Conservation (phyloP, 1,140 invertebrate species). For the Caenorhabditis tropicalis region DNA sequence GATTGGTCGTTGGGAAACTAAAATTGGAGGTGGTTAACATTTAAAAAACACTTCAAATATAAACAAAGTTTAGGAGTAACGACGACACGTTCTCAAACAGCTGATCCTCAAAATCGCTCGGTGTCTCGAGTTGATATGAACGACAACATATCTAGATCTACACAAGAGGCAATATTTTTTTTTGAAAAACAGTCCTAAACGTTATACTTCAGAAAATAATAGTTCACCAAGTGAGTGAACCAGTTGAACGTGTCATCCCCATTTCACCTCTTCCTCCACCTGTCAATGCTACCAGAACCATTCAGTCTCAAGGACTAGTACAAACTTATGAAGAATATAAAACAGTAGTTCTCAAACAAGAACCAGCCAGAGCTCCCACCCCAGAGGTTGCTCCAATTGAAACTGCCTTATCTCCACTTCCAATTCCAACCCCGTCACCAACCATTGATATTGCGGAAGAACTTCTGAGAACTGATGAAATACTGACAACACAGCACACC, state of each 20-base stretch:
- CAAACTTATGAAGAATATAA: background rate
- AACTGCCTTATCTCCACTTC: background rate
- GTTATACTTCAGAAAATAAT: background rate
- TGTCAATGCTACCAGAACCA: background rate
- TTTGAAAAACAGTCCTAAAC: background rate
- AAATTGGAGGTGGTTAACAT: background rate
- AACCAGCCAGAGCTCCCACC: background rate
- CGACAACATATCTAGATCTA: background rate
- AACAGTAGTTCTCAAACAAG: background rate
- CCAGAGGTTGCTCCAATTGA: background rate
- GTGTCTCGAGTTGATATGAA: slow-evolving; percentile 19
- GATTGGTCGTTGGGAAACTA: slow-evolving; percentile 20
- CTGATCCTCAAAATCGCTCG: background rate
- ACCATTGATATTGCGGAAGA: background rate
- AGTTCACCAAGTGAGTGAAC: background rate
- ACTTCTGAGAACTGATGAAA: background rate
- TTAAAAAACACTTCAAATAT: background rate
- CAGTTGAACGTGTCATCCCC: background rate
- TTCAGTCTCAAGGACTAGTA: background rate
- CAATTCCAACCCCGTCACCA: background rate
- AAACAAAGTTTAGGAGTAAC: background rate
- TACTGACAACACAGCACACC: background rate
- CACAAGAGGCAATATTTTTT: background rate
- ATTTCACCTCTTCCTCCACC: background rate
- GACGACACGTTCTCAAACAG: background rate